A percentile compares a stretch with the other conserved stretches of the same genome.
Conservation (phyloP, 2,113 vertebrate genomes). For the Dendrocopos noguchii region DNA sequence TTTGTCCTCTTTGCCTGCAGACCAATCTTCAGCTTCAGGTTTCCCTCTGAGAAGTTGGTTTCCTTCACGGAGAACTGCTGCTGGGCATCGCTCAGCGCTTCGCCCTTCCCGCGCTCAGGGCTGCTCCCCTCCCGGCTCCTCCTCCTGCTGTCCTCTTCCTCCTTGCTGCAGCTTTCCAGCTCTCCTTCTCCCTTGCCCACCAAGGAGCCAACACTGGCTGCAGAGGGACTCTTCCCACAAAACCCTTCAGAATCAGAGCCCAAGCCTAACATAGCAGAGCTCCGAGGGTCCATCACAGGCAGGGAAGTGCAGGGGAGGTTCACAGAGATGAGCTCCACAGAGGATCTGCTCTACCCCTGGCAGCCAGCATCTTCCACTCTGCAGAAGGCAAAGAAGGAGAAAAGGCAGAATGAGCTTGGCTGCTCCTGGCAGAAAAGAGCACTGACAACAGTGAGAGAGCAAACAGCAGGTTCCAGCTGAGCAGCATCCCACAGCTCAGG, state of each 20-base stretch:
- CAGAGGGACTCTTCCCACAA: conserved; percentile 78
- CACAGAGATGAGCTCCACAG: conserved; percentile 62
- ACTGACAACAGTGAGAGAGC: neutral
- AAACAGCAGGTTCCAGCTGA: neutral
- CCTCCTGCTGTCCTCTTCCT: conserved; percentile 73
- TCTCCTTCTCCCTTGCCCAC: conserved; percentile 73
- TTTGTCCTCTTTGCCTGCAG: conserved; percentile 94
- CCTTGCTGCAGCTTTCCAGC: conserved; percentile 59
- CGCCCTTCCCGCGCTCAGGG: neutral
- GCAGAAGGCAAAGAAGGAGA: conserved; percentile 34
- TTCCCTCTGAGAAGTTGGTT: conserved; percentile 89
- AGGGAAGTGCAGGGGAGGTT: conserved; percentile 59
- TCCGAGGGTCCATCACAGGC: conserved; percentile 84
- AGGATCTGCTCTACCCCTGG: conserved; percentile 53
- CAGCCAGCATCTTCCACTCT: conserved; percentile 77
- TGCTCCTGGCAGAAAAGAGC: neutral
- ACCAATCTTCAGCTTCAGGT: conserved; percentile 90
- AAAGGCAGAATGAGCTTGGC: neutral
- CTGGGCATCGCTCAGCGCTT: conserved; percentile 66
- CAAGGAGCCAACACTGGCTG: conserved; percentile 62
- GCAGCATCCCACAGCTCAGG: neutral
- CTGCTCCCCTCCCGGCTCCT: conserved; percentile 51
- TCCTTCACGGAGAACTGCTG: conserved; percentile 90
- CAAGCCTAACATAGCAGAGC: conserved; percentile 84
- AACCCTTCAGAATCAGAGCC: conserved; percentile 81